Base-by-base conservation (phyloP, 2,113 vertebrate species). In the Polypterus bichir region DNA sequence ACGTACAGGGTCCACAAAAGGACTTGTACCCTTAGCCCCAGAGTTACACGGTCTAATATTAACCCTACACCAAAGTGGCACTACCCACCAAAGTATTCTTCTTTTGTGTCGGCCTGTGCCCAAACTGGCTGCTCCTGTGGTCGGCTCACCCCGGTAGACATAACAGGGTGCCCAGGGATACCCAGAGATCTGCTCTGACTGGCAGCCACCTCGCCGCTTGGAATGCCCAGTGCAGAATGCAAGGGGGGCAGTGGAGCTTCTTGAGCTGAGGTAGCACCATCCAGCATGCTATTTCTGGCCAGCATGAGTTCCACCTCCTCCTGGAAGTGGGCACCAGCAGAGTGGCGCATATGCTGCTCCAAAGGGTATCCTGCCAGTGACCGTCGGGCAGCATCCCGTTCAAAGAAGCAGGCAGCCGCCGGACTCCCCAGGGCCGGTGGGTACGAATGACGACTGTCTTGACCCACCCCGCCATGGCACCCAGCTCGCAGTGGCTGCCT, bases 51-150 rank as follows among this genome's bases (percentile, higher is more conserved):
- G 27, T 27, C 27, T 27, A 27, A 27, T 27, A 27, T 27, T 27
- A 27, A 27, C 27, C 27, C 27, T 27, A 27, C 27, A 27, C 27
- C 27, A 27, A 27, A 27, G 27, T 27, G 27, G 27, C 27, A 27
- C 27, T 5, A 70, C 81, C 91, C 77, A 92, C 89, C 89, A 74
- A 91, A 92, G 77, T 83, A 92, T 70, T 92, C 89, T 74, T 87
- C 86, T 2, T 87, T 77, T 71, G 79, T 80, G 69, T 75, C 62
- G 78, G 60, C 73, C 78, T 85, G 63, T 49, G 66, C 3, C 69
- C 54, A 69, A 71, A 6, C 65, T 66, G 3, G 79, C 69, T 6
- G 69, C 9, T 71, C 66, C 63, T 78, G 72, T 1, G 63, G 62
- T 63, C 68, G 5, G 71, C 51, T 1, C 77, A 55, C 56, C 68